Base-by-base conservation (phyloP, 2,888 invertebrate genomes). In the Nomada fabriciana region DNA sequence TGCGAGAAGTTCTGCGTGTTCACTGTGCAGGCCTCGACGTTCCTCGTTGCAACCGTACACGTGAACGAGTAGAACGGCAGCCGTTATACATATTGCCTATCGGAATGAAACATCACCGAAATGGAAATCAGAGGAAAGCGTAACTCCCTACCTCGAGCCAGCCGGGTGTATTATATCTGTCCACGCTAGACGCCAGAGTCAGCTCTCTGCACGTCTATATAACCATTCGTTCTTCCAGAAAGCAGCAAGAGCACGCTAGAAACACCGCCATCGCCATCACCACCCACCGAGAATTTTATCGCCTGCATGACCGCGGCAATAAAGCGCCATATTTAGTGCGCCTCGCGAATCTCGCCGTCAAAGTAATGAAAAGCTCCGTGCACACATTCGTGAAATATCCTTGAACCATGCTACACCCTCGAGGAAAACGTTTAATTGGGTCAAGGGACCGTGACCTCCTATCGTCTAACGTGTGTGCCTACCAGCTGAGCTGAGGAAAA, bases 261-360 rank as follows among this genome's bases (percentile, higher is more conserved):
- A 52, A 13, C 47, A 10, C 20, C 52, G 25, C 64, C 52, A 15
- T n/a, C 77, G 20, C 63, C 57, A 47, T 36, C 60, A 67, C 84
- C 84, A 74, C 84, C 75, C 84, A 78, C 77, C 77, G 78, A 77
- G 83, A 85, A 78, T 83, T 85, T 85, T 78, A 81, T 69, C 72
- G 83, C 23, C 75, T 71, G 76, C 72, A 70, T 61, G 71, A 81
- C 53, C 81, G 42, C 72, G 73, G 83, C 76, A 81, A 81, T 85
- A 83, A 83, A 85, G 69, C 75, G 57, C 65, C 78, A 85, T 84
- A 85, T 84, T 85, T 85, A 85, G 78, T 79, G 73, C 63, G 76
- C 70, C 50, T 63, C 53, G 47, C 82, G 79, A 76, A 73, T 70
- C 76, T 59, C 57, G 67, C 55, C 61, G 70, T 55, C 80, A 43